Conservation (phyloP, 2,113 vertebrate genomes). For the Eclectus roratus region DNA sequence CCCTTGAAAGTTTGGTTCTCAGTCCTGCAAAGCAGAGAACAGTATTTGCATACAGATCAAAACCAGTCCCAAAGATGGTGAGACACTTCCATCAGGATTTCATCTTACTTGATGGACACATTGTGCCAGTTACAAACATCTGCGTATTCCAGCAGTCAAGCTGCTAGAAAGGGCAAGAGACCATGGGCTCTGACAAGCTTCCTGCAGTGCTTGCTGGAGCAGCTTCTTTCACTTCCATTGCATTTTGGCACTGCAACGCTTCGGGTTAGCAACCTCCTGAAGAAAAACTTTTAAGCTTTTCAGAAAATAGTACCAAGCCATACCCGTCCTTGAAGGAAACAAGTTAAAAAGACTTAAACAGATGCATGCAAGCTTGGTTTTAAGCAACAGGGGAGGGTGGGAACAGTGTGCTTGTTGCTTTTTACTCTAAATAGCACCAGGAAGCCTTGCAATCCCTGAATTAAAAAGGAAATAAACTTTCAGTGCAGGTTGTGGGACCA, state of each 20-base stretch:
- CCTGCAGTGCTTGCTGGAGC: not conserved
- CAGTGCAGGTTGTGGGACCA: not conserved
- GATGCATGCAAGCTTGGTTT: not conserved
- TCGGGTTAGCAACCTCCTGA: not conserved
- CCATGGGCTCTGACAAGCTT: fast-evolving
- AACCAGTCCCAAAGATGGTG: not conserved
- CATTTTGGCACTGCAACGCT: not conserved
- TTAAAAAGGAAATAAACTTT: constrained; percentile 16
- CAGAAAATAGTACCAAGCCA: not conserved
- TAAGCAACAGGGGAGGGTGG: not conserved
- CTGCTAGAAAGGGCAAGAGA: not conserved
- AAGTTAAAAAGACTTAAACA: not conserved
- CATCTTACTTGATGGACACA: not conserved
- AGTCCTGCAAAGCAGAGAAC: not conserved
- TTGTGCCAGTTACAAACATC: not conserved
- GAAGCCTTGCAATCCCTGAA: not conserved
- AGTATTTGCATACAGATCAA: not conserved
- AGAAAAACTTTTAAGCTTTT: not conserved
- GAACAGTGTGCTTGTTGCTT: not conserved
- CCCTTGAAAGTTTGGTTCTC: not conserved
- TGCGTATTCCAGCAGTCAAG: not conserved
- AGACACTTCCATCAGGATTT: not conserved
- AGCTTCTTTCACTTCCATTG: not conserved
- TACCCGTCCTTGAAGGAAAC: not conserved
- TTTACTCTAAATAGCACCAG: not conserved